Conservation (phyloP, 1,140 invertebrate genomes). For the Trachymyrmex septentrionalis region DNA sequence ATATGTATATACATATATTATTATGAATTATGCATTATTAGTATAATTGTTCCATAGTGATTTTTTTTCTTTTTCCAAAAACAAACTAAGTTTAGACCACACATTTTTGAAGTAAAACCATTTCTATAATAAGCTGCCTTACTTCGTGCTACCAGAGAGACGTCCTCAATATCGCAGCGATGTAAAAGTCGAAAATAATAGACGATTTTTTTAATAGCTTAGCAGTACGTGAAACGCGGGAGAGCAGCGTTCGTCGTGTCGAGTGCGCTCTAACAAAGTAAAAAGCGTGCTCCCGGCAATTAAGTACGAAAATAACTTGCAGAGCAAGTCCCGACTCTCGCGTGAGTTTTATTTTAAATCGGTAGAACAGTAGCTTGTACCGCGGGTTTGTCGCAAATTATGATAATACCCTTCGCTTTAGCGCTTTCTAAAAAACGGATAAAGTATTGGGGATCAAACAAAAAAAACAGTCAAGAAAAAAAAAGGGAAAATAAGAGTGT, state of each 20-base stretch:
- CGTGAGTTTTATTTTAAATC: conserved; percentile 43
- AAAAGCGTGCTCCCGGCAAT: conserved; percentile 32
- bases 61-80: background rate
- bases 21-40: too few relatives aligned
- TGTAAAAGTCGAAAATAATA: conserved; percentile 28
- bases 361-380: background rate
- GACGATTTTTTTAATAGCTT: conserved; percentile 24
- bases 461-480: too few relatives aligned
- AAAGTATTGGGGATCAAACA: conserved; percentile 2
- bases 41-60: background rate
- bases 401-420: conserved; percentile 24
- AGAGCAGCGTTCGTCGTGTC: conserved; percentile 15
- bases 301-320: conserved; percentile 42
- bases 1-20: background rate
- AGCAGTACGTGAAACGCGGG: background rate
- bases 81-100: background rate
- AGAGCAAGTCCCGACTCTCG: conserved; percentile 10
- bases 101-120: background rate
- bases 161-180: background rate
- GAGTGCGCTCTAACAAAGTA: conserved; percentile 5
- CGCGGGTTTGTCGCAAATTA: conserved; percentile 31
- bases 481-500: background rate
- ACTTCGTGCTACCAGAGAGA: background rate
- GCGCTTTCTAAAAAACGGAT: conserved; percentile 47
- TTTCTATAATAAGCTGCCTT: background rate